These are phyloP conservation scores for Diaphora mendica DNA, from an alignment of 2,888 invertebrate genomes.

Conservation along the genomic window DNA sequence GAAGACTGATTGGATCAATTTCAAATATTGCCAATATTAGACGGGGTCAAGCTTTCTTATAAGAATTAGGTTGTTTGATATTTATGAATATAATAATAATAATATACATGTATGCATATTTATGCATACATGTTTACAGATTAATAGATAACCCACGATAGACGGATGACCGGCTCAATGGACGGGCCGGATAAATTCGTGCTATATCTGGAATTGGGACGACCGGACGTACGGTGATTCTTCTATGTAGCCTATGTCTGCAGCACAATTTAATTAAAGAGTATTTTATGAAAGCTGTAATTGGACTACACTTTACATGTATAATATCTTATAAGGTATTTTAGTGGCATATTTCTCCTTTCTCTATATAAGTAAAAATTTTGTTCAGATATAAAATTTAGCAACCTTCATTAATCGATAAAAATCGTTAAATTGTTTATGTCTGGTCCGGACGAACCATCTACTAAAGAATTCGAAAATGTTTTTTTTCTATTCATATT, in stretches of 20 bases:
- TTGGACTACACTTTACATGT: conserved; percentile 33
- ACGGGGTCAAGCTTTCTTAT: background rate
- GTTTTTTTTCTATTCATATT: conserved; percentile 7
- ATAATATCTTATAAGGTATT: background rate
- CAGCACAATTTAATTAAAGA: conserved; percentile 28
- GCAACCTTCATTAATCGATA: background rate
- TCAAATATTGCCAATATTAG: background rate
- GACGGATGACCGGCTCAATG: conserved; percentile 50
- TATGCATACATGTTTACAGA: background rate
- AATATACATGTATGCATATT: too few species aligned
- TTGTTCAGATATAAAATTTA: background rate
- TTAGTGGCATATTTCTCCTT: background rate
- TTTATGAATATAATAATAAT: too few species aligned
- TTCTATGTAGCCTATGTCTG: conserved; percentile 12
- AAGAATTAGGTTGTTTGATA: conserved; percentile 22
- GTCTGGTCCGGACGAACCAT: background rate
- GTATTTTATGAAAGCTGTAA: conserved; percentile 26
- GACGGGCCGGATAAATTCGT: conserved; percentile 48
- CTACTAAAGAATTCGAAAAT: background rate
- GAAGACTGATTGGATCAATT: too few species aligned
- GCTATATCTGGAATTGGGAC: conserved; percentile 57
- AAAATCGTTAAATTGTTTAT: background rate
- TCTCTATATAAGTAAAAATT: background rate
- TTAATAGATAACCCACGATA: conserved; percentile 22
- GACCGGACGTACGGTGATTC: conserved; percentile 23